Conservation (phyloP, 1,140 invertebrate genomes). For the Solenopsis invicta region DNA sequence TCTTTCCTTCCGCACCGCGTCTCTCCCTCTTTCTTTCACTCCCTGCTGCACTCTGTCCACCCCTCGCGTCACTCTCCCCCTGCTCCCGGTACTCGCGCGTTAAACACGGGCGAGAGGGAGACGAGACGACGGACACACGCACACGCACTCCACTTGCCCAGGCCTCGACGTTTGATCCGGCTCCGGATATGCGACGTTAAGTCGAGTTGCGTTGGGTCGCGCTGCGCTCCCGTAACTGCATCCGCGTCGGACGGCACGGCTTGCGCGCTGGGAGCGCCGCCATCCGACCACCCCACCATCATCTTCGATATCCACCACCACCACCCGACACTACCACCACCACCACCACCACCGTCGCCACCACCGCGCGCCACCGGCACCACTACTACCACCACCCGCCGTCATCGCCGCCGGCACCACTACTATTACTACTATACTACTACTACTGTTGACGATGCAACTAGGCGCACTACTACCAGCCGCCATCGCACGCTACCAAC, state of each 20-base stretch:
- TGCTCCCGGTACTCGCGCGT: constrained; percentile 70
- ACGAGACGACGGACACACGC: constrained; percentile 73
- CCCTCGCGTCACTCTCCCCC: constrained; percentile 68
- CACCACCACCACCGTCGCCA: constrained; percentile 52
- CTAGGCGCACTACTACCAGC: constrained; percentile 42
- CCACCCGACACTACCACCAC: constrained; percentile 61
- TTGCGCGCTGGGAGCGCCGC: constrained; percentile 85
- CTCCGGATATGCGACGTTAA: constrained; percentile 83
- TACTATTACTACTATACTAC: constrained; percentile 39
- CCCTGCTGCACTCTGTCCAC: constrained; percentile 48
- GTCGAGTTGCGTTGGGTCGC: constrained; percentile 86
- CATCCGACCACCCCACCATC: constrained; percentile 81
- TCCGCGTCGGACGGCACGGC: constrained; percentile 84
- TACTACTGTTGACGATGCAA: constrained; percentile 61
- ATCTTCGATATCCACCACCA: constrained; percentile 56
- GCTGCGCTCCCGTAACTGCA: constrained; percentile 88
- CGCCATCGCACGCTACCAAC: constrained; percentile 40
- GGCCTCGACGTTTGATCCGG: constrained; percentile 79
- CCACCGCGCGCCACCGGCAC: constrained; percentile 45
- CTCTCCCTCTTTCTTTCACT: constrained; percentile 50
- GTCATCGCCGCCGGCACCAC: constrained; percentile 66
- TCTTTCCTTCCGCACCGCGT: constrained; percentile 38
- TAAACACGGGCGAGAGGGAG: constrained; percentile 77
- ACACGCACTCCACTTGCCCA: constrained; percentile 77
- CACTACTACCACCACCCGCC: constrained; percentile 55